Evolutionary conservation across 2,888 invertebrate genomes (phyloP), one percentile per base, ranked within the genome.

Genomic region (Gymnocheta viridis): DNA sequence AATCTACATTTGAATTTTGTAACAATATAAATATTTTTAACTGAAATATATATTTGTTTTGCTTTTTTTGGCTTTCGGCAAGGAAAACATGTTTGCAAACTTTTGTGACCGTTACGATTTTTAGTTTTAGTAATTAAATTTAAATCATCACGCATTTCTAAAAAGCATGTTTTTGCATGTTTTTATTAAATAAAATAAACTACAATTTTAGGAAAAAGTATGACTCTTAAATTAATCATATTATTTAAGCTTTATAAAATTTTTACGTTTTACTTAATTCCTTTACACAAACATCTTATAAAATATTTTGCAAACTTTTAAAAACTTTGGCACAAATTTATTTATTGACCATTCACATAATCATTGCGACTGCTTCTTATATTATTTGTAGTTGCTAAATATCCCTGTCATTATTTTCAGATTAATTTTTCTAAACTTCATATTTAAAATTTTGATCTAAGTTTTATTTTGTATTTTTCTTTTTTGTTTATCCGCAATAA

Each of bases 331-430:
- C 38, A 78, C 41, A 51, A 41, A 70, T 69, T 62, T 60, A 14
- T 22, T 38, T 27, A 49, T 38, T 47, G 49, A n/a, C 14, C 67
- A 19, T 51, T 22, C n/a, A 41, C 12, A 29, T 41, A 51, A 7
- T 51, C 19, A 44, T 10, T 29, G 47, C n/a, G 19, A 35, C 38
- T 82, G 12, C 44, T n/a, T 35, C 6, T 47, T 12, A 44, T 27
- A 51, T 60, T 19, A 64, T 78, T 49, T 60, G 29, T 54, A 56
- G 29, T 22, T 70, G 60, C 49, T 69, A 49, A 76, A 60, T 41
- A 35, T 51, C 62, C 51, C 32, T 60, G 70, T 54, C 78, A 62
- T 69, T 70, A 69, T 41, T 41, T 41, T 60, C 19, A 38, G 14
- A 69, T 78, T 78, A 32, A 22, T 70, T 78, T 51, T 19, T 3